Base-by-base conservation (phyloP, 2,113 vertebrate genomes). In the Acrocephalus kingi region DNA sequence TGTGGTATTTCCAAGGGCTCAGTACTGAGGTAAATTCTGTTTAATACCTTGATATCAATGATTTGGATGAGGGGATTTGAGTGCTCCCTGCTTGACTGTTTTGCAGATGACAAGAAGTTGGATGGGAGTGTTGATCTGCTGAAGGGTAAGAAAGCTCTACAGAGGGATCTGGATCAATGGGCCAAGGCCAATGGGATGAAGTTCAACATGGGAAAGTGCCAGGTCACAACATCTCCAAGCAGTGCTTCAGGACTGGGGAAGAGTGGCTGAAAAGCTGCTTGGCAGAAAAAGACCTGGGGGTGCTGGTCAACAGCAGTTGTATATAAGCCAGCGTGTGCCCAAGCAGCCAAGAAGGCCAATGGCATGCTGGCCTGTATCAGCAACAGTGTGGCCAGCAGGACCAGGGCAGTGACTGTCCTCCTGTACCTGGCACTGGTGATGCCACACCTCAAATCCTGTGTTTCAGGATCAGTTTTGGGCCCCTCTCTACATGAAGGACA, bases 171-270 rank as follows among this genome's bases (percentile, higher is more conserved):
- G 25, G 45, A 58, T 35, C 15, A 16, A 27, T 22, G 33, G 28
- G 12, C 24, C 1, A 0, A 69, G 35, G 69, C 23, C 63, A 56
- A 3, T 5, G 19, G 28, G 39, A 58, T 52, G 33, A 76, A 23
- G 17, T 63, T n/a, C 24, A 39, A 33, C 8, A n/a, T 0, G 2
- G 49, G 9, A 8, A 39, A 75, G 27, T 22, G 28, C 27, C 0
- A 3, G 15, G 19, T 55, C 13, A 67, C 52, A 73, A 28, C 33
- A 75, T 10, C 16, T 7, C 27, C 62, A 30, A 2, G 55, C 14
- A 51, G 8, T 7, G 9, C 41, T 81, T 9, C 35, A 63, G 19
- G 41, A 55, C 1, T 48, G 39, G 46, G 19, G 25, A 31, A 58
- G 39, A 33, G 39, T 37, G 30, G 30, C 31, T 62, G 27, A 58